Percentiles rank a stretch among this genome's conserved stretches.
These are phyloP conservation scores for Agapornis canus DNA, from an alignment of 2,797 vertebrate genomes.

Conservation along the genomic window DNA sequence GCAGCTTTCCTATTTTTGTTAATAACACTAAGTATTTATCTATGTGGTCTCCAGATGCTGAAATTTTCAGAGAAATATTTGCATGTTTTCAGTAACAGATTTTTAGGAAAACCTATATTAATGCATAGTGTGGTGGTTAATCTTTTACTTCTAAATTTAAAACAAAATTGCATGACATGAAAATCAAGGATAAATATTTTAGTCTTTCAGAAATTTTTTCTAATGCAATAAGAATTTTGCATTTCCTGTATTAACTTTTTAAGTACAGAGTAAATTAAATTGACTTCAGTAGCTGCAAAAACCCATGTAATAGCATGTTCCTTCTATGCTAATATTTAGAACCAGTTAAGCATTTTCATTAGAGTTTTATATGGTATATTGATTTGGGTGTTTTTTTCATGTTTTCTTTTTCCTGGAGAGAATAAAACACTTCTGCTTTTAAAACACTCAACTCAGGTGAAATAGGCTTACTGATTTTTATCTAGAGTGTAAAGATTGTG, in stretches of 20 bases:
- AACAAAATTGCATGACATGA: background rate
- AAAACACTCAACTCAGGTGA: slow-evolving; percentile 33
- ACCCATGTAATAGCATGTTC: background rate
- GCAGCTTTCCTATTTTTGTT: slow-evolving; percentile 20
- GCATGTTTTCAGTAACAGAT: background rate
- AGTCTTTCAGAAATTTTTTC: background rate
- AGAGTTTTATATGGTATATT: background rate
- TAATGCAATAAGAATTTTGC: background rate
- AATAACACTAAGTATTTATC: background rate
- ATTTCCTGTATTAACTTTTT: slow-evolving; percentile 16
- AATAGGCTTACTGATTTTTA: slow-evolving; percentile 39
- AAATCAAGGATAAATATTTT: background rate
- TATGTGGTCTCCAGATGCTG: background rate
- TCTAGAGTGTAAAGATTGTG: background rate
- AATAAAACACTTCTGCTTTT: slow-evolving; percentile 18
- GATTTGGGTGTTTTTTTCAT: background rate
- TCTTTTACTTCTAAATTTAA: slow-evolving; percentile 8
- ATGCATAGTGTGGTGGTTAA: background rate
- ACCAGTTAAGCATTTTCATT: background rate
- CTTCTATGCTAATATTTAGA: slow-evolving; percentile 18
- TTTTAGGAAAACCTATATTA: background rate
- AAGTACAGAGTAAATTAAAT: background rate
- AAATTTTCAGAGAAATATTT: background rate
- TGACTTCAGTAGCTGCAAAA: background rate
- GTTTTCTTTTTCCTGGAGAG: background rate